These are phyloP conservation scores for Brachionus plicatilis DNA, from an alignment of 1,140 invertebrate genomes.

Conservation along the genomic window DNA sequence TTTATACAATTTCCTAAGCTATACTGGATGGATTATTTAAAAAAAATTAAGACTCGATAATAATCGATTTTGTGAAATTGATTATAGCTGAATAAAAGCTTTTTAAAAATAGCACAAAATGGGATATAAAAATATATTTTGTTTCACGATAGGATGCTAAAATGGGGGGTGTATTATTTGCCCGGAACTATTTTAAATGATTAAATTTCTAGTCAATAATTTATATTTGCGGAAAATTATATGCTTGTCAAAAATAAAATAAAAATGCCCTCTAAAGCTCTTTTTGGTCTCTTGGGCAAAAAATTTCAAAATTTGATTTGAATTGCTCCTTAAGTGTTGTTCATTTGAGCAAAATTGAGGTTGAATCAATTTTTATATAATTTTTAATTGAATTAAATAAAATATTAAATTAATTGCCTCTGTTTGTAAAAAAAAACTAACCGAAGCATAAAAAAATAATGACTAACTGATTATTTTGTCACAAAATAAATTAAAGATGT, in stretches of 20 bases:
- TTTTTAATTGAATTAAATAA: no score
- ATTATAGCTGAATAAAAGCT: not conserved
- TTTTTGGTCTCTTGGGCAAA: not conserved
- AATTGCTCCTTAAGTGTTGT: not conserved
- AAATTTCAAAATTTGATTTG: not conserved
- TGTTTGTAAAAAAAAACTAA: no score
- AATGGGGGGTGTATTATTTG: not conserved
- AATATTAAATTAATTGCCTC: no score
- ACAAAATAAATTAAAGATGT: no score
- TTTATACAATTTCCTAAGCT: not conserved
- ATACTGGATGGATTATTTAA: not conserved
- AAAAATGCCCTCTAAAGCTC: not conserved
- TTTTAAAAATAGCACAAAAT: not conserved
- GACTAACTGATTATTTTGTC: no score
- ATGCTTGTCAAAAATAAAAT: not conserved
- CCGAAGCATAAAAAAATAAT: no score
- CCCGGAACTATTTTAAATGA: not conserved
- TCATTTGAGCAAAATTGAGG: no score
- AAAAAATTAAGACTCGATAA: not conserved
- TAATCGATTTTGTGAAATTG: not conserved
- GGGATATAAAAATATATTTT: not conserved
- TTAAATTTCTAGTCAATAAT: not conserved
- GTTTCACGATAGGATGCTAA: not conserved
- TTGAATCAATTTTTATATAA: no score
- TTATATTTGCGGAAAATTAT: not conserved